phyloP scores from a whole-genome alignment of 2,797 vertebrate genomes.

The Cirrhinus mrigala region DNA sequence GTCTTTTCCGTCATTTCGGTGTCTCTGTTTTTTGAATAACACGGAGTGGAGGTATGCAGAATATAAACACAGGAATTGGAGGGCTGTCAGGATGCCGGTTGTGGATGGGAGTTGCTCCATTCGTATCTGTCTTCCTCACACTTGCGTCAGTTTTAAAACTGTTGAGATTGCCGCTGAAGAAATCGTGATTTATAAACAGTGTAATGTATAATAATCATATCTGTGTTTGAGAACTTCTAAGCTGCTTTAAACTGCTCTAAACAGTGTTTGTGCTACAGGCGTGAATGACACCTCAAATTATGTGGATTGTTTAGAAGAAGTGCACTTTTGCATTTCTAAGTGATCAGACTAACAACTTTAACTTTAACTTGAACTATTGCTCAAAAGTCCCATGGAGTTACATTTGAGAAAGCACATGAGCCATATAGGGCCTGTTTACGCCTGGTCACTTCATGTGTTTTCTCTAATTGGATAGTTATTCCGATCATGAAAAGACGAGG shows the following conservation, averaged over 20 bases:
- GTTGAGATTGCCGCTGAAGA: not conserved
- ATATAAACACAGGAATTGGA: slow-evolving; percentile 81
- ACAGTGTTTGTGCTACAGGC: not conserved
- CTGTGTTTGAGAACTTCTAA: not conserved
- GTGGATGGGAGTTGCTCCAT: slow-evolving; percentile 74
- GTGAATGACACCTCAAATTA: not conserved
- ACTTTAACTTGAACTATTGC: too few relatives aligned
- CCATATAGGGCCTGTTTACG: too few relatives aligned
- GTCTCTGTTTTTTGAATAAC: slow-evolving; percentile 85
- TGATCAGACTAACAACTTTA: not conserved
- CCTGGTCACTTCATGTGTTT: too few relatives aligned
- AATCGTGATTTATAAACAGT: slow-evolving; percentile 3
- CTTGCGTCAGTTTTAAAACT: slow-evolving; percentile 44
- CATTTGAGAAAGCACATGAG: not conserved
- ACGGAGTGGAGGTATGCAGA: slow-evolving; percentile 80
- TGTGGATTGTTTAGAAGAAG: not conserved
- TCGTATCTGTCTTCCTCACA: slow-evolving; percentile 52
- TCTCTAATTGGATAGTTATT: too few relatives aligned
- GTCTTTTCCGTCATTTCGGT: slow-evolving; percentile 78
- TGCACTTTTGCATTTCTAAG: not conserved
- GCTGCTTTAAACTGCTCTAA: not conserved
- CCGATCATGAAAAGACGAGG: too few relatives aligned
- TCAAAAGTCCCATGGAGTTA: not conserved
- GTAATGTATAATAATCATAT: not conserved
- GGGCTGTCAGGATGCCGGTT: slow-evolving; percentile 78